Evolutionary conservation across 2,113 vertebrate genomes (phyloP).

Genomic region (Eurypyga helias): DNA sequence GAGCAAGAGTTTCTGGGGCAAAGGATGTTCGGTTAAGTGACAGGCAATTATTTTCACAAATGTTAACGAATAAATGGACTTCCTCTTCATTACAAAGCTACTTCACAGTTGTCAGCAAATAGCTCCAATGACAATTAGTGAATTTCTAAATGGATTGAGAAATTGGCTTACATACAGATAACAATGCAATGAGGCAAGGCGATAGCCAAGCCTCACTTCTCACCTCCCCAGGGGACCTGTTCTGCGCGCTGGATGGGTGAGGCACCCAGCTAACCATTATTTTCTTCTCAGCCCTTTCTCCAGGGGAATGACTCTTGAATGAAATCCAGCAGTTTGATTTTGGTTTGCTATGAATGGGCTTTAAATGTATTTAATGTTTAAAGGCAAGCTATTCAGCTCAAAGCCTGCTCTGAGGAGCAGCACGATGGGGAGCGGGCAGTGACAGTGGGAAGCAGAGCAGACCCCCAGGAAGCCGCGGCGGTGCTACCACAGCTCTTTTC

Average conservation of each 20-base stretch:
- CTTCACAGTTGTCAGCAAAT: conserved; percentile 45
- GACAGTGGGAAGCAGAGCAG: not conserved
- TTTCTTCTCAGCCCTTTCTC: conserved; percentile 24
- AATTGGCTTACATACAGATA: not conserved
- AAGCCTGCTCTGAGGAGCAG: not conserved
- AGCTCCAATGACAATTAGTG: conserved; percentile 49
- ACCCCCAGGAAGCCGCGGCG: not conserved
- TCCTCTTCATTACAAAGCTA: conserved; percentile 51
- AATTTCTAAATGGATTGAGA: conserved; percentile 23
- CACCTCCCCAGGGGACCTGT: not conserved
- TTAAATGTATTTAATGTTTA: conserved; percentile 15
- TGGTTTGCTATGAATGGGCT: not conserved
- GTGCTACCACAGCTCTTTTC: conserved; percentile 61
- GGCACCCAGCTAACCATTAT: not conserved
- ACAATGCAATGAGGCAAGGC: not conserved
- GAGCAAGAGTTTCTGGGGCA: conserved; percentile 48
- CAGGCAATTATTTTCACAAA: conserved; percentile 51
- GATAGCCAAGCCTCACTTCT: not conserved
- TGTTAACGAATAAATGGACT: conserved; percentile 54
- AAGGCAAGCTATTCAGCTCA: not conserved
- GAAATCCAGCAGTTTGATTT: conserved; percentile 50
- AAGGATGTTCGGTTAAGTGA: conserved; percentile 6
- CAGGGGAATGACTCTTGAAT: not conserved
- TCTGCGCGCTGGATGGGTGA: not conserved
- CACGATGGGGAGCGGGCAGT: not conserved